Evolutionary conservation across 2,113 vertebrate genomes (phyloP), one percentile per base, ranked within the genome.

Genomic region (Mugil cephalus): DNA sequence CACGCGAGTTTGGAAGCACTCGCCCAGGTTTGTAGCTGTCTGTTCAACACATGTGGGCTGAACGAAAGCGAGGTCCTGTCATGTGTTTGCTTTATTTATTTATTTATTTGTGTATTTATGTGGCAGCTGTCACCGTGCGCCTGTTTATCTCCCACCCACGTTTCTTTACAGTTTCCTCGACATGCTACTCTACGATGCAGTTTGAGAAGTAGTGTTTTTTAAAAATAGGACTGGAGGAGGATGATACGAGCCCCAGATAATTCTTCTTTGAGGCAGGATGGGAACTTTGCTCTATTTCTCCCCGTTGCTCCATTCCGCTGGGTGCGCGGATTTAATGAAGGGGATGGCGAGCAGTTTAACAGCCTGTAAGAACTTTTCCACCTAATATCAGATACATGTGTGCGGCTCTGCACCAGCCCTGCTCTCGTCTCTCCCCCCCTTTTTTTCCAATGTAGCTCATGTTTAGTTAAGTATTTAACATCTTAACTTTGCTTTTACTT

Each of bases 241-340:
- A 36, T 67, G 40, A 58, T 62, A 35, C 72, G 59, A 80, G 11
- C 63, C 59, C 50, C 21, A 18, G 71, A 73, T 68, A 46, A 53
- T 46, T 76, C 70, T 17, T 61, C 36, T 14, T 34, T 21, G 40
- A 63, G 64, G 47, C 42, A 55, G 43, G 19, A 30, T n/a, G 36
- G 30, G 39, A 50, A 56, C 19, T 54, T 54, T 34, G 13, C 47
- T 58, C 59, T 56, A 14, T 70, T 48, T 77, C 54, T 47, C 63
- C 67, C 50, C 36, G 2, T 15, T 42, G 67, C 43, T 64, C 42
- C 11, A 5, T 66, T 73, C 61, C 71, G 48, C 35, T 56, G 66
- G 47, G 42, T 19, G 19, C 58, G 4, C 46, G 2, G 36, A 66
- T 67, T 72, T 75, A 82, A 70, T 56, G 47, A 74, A 74, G 17